These are phyloP conservation scores for Furcifer pardalis DNA, from an alignment of 2,797 vertebrate species.

Conservation along the genomic window DNA sequence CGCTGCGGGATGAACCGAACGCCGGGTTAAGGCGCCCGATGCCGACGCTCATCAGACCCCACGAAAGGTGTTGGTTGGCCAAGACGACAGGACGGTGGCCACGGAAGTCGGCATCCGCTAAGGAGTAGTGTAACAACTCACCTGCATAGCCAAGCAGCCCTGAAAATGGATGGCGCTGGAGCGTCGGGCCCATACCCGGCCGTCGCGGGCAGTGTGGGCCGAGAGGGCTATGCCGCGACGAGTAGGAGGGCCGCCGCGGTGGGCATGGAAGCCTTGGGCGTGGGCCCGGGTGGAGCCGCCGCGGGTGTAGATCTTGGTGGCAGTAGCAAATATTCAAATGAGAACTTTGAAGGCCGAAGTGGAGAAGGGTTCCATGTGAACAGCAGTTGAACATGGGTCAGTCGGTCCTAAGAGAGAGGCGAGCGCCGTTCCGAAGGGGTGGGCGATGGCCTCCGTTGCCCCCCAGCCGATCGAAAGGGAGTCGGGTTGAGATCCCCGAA, in stretches of 20 bases:
- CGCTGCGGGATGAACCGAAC: background rate
- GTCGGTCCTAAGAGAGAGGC: background rate
- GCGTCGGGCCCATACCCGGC: background rate
- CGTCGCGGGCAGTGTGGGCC: background rate
- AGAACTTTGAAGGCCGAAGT: slow-evolving; percentile 42
- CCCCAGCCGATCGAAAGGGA: slow-evolving; percentile 20
- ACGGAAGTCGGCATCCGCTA: slow-evolving; percentile 59
- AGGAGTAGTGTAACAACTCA: slow-evolving; percentile 45
- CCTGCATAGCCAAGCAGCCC: slow-evolving; percentile 6
- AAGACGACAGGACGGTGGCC: slow-evolving; percentile 60
- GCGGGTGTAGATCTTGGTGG: slow-evolving; percentile 52
- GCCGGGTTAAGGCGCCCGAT: background rate
- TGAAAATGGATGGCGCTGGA: slow-evolving; percentile 4
- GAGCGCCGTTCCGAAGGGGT: background rate
- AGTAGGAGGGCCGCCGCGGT: slow-evolving; percentile 4
- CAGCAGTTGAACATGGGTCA: slow-evolving; percentile 16
- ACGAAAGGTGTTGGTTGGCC: slow-evolving; percentile 59
- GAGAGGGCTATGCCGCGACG: background rate
- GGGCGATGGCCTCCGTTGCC: background rate
- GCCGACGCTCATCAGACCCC: slow-evolving; percentile 21
- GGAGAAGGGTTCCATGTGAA: slow-evolving; percentile 30
- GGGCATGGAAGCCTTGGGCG: slow-evolving; percentile 18
- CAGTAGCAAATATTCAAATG: slow-evolving; percentile 29
- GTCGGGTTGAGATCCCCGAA: slow-evolving; percentile 39
- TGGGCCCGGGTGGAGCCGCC: slow-evolving; percentile 22